These are phyloP conservation scores for Beroe ovata DNA, from an alignment of 37 sponge, comb jelly and placozoan genomes.

Conservation along the genomic window DNA sequence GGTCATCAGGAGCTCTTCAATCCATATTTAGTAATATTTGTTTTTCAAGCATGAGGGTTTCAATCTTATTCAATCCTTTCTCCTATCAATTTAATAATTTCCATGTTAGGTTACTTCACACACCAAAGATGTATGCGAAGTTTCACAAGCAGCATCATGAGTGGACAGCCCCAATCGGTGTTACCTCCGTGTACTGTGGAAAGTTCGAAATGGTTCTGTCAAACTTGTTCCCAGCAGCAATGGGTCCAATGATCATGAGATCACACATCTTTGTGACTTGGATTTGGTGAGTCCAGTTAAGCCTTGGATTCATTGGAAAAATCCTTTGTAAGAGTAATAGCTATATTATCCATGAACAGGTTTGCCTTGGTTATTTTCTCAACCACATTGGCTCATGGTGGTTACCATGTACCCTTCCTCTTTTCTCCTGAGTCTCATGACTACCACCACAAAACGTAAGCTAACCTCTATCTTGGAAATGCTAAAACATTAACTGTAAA, in stretches of 20 bases:
- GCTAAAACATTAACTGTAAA: no score
- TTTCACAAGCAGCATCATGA: conserved; percentile 94
- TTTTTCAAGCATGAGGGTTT: no score
- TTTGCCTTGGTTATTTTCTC: conserved; percentile 72
- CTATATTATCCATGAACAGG: no score
- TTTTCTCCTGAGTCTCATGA: conserved; percentile 91
- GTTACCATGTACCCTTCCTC: conserved; percentile 93
- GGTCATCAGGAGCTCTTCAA: no score
- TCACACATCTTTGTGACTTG: conserved; percentile 78
- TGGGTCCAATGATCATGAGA: conserved; percentile 77
- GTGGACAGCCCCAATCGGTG: conserved; percentile 82
- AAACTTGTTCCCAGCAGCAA: conserved; percentile 73
- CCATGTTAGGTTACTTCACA: conserved; percentile 76
- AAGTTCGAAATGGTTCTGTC: conserved; percentile 78
- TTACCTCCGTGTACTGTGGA: conserved; percentile 82
- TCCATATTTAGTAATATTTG: no score
- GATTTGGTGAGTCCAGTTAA: conserved; percentile 73
- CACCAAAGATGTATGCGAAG: conserved; percentile 76
- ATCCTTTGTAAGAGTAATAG: no score
- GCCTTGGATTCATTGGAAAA: no score
- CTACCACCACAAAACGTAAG: conserved; percentile 87
- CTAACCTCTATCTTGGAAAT: no score
- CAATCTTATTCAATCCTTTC: background rate
- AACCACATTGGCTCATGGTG: conserved; percentile 80
- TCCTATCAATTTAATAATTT: background rate